phyloP scores from a whole-genome alignment of 1,140 invertebrate genomes.

The Neuroterus valhalla region DNA sequence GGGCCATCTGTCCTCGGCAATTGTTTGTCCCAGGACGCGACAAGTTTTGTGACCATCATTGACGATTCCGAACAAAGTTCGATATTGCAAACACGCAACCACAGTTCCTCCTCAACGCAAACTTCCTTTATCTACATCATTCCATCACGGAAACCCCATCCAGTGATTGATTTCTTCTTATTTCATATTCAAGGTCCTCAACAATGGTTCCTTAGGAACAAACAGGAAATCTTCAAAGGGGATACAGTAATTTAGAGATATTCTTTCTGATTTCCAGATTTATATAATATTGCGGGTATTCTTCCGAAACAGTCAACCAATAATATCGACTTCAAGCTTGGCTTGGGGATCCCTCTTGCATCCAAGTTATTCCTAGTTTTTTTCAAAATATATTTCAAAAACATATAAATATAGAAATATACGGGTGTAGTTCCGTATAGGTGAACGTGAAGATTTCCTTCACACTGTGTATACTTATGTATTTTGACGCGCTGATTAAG shows the following conservation, averaged over 20 bases:
- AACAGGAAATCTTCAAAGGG: not conserved
- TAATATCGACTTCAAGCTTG: too few relatives aligned
- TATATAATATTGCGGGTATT: too few relatives aligned
- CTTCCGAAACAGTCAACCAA: too few relatives aligned
- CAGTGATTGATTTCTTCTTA: constrained; percentile 4
- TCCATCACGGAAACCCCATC: constrained; percentile 4
- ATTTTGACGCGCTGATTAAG: too few relatives aligned
- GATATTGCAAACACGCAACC: constrained; percentile 12
- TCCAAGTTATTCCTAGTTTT: too few relatives aligned
- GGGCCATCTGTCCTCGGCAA: constrained; percentile 60
- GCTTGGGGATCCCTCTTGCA: too few relatives aligned
- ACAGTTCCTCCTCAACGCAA: not conserved
- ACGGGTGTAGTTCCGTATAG: too few relatives aligned
- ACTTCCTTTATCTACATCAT: not conserved
- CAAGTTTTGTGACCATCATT: constrained; percentile 18
- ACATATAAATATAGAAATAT: too few relatives aligned
- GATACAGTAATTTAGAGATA: not conserved
- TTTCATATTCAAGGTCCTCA: not conserved
- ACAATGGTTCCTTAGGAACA: not conserved
- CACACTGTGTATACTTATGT: too few relatives aligned
- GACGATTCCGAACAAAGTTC: constrained; percentile 1
- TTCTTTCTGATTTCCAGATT: too few relatives aligned
- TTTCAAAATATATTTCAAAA: too few relatives aligned
- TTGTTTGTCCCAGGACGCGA: constrained; percentile 47
- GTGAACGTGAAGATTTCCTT: too few relatives aligned